These are phyloP conservation scores for Lithophane socia DNA, from an alignment of 2,888 invertebrate genomes.

Conservation along the genomic window DNA sequence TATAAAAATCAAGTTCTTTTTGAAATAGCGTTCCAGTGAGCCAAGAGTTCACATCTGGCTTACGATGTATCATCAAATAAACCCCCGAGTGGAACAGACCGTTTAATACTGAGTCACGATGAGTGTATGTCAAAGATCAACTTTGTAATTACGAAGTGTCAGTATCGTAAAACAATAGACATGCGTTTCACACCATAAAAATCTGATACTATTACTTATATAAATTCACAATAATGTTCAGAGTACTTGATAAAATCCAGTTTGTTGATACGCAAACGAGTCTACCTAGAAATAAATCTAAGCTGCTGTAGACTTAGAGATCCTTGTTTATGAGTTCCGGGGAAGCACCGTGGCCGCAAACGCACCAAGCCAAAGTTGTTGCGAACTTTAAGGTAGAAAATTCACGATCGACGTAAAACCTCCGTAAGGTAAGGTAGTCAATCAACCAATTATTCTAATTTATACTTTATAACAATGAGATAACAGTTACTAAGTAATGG, in stretches of 20 bases:
- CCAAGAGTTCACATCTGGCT: slow-evolving; percentile 5
- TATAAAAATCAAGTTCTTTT: slow-evolving; percentile 3
- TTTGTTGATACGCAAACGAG: background rate
- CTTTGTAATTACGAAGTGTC: slow-evolving; percentile 19
- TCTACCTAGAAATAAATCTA: background rate
- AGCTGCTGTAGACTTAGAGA: background rate
- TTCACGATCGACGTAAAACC: background rate
- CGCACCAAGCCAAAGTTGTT: background rate
- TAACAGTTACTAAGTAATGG: too few relatives aligned
- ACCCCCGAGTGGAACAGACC: background rate
- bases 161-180: slow-evolving; percentile 32
- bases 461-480: too few relatives aligned
- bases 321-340: background rate
- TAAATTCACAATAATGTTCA: slow-evolving; percentile 1
- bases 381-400: background rate
- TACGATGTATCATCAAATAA: slow-evolving; percentile 10
- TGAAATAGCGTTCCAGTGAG: background rate
- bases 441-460: background rate
- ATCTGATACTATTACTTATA: background rate
- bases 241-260: background rate
- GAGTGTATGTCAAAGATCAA: slow-evolving; percentile 18
- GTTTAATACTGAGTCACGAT: slow-evolving; percentile 18
- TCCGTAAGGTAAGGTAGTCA: background rate
- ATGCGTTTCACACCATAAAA: background rate
- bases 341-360: slow-evolving; percentile 1